Evolutionary conservation across 2,113 vertebrate genomes (phyloP), one percentile per base, ranked within the genome.

Genomic region (Tautogolabrus adspersus): DNA sequence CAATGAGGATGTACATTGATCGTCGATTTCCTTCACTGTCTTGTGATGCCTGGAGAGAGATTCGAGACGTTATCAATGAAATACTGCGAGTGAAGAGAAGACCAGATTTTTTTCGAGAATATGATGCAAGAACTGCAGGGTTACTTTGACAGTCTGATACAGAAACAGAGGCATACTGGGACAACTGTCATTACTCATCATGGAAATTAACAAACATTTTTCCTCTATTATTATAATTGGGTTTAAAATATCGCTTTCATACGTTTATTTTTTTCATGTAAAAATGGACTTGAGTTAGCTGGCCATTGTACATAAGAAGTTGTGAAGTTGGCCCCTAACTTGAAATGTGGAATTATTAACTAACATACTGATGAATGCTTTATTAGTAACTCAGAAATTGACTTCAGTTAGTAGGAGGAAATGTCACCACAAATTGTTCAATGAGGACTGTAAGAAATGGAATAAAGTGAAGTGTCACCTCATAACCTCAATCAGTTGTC

Each of bases 41-140:
- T 4, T 84, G 68, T 54, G 72, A 84, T 12, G 58, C 61, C 44
- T 93, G 93, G 93, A 90, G 86, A 77, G 88, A 89, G 69, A 93
- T 93, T 46, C 90, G 91, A 7, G 91, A 91, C 10, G 76, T 76
- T 21, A 89, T 93, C 72, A 93, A 93, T 80, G 91, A 92, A 85
- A 70, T 92, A 61, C 83, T 93, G 16, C 68, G 89, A 77, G 91
- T 93, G 44, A 91, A 91, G 78, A 91, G 88, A 62, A 87, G 60
- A 66, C 80, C 88, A 0, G 85, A 89, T 30, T 92, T 91, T 71
- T 93, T 93, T 69, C 67, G 82, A 69, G 86, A 84, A 66, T 77
- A 72, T 51, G 65, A 81, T 13, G 40, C 64, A 56, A 83, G 40
- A 75, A 78, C 59, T 52, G 4, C 46, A 6, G 47, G 59, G 52